Evolutionary conservation across 2,113 vertebrate species (phyloP).

Genomic region (Corythoichthys haematopterus): DNA sequence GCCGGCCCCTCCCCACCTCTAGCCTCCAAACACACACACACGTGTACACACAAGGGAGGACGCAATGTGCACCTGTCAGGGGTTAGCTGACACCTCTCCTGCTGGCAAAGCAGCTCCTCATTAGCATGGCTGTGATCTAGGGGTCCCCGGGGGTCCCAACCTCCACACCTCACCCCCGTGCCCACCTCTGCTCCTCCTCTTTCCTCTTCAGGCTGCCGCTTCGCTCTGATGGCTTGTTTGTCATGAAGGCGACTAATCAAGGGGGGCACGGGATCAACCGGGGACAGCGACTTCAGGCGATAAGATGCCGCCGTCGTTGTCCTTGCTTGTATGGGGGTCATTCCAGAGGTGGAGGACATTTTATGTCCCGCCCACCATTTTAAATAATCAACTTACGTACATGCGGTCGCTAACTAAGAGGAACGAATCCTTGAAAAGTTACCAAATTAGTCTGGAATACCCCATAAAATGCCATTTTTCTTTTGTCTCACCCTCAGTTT

Average conservation of each 20-base stretch:
- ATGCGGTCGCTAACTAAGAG: too few relatives aligned
- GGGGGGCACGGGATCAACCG: constrained; percentile 46
- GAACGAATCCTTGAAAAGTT: too few relatives aligned
- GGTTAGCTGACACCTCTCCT: constrained; percentile 76
- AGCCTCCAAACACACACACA: constrained; percentile 13
- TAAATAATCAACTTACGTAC: too few relatives aligned
- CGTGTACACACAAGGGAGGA: constrained; percentile 34
- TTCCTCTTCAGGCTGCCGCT: constrained; percentile 50
- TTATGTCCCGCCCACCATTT: too few relatives aligned
- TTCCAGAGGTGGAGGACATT: too few relatives aligned
- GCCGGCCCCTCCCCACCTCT: constrained; percentile 43
- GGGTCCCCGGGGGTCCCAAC: constrained; percentile 72
- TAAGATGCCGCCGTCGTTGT: constrained; percentile 5
- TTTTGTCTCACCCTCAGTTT: too few relatives aligned
- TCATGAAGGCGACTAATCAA: constrained; percentile 65
- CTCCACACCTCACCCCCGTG: constrained; percentile 67
- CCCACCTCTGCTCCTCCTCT: constrained; percentile 36
- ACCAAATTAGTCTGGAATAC: too few relatives aligned
- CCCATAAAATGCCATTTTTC: too few relatives aligned
- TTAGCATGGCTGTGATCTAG: constrained; percentile 80
- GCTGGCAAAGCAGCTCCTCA: constrained; percentile 76
- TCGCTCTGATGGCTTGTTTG: constrained; percentile 73
- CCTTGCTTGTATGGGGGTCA: too few relatives aligned
- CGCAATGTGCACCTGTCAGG: constrained; percentile 72
- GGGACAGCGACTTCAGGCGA: constrained; percentile 7